These are phyloP conservation scores for Arvicanthis niloticus DNA, from an alignment of 2,113 vertebrate species.

Conservation along the genomic window DNA sequence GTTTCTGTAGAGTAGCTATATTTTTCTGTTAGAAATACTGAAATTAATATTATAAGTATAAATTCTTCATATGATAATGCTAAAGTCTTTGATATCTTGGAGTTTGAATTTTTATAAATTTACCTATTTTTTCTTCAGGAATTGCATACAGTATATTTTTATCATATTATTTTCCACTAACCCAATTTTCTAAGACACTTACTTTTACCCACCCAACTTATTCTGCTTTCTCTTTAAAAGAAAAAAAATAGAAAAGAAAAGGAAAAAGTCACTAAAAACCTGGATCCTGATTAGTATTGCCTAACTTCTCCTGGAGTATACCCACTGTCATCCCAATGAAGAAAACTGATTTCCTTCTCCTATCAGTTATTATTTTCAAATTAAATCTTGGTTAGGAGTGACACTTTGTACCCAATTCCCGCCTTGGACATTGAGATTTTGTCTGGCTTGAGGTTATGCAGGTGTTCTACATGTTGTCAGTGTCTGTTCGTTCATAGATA, in stretches of 20 bases:
- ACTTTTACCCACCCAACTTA: not conserved
- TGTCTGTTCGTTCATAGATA: not conserved
- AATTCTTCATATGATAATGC: not conserved
- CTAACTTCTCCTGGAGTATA: not conserved
- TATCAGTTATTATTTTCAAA: not conserved
- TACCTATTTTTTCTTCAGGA: not conserved
- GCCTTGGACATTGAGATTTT: not conserved
- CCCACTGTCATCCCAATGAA: not conserved
- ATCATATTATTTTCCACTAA: not conserved
- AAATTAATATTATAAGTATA: not conserved
- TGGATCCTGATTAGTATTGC: not conserved
- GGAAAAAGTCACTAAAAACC: not conserved
- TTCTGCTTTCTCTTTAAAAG: too few relatives aligned
- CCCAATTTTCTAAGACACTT: not conserved
- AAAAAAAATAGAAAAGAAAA: not conserved
- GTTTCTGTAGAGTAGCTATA: not conserved
- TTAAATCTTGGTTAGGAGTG: not conserved
- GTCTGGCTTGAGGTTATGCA: not conserved
- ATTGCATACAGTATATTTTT: not conserved
- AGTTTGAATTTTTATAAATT: not conserved
- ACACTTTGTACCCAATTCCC: not conserved
- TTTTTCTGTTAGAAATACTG: not conserved
- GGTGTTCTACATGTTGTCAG: not conserved
- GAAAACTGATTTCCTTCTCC: not conserved
- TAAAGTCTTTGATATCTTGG: not conserved